phyloP scores from a whole-genome alignment of 2,888 invertebrate species.

The Lepidochrysops patricia region DNA sequence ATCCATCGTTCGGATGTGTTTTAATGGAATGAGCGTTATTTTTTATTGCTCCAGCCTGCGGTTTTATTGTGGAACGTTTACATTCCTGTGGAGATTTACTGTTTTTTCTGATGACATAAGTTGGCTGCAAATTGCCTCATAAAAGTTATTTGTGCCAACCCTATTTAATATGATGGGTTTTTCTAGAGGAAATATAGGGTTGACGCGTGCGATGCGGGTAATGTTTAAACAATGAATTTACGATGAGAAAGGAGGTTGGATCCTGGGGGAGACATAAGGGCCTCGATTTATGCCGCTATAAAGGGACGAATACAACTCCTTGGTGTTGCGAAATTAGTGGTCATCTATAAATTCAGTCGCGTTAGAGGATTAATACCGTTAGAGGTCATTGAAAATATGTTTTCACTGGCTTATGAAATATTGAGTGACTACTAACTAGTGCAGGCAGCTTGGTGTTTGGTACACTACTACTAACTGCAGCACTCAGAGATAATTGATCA shows the following conservation, averaged over 20 bases:
- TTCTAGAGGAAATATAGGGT: not conserved
- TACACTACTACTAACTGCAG: too few relatives aligned
- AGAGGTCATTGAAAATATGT: not conserved
- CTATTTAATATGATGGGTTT: constrained; percentile 18
- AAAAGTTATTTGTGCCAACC: constrained; percentile 59
- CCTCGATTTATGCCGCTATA: not conserved
- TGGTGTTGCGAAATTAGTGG: not conserved
- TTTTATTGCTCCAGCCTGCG: constrained; percentile 46
- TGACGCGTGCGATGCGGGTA: not conserved
- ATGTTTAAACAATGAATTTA: constrained; percentile 2
- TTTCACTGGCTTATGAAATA: not conserved
- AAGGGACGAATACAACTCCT: not conserved
- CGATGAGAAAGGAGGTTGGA: not conserved
- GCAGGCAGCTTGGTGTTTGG: not conserved
- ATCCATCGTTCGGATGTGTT: not conserved
- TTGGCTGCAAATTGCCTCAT: constrained; percentile 57
- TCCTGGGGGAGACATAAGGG: not conserved
- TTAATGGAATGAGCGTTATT: constrained; percentile 19
- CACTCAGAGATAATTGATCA: too few relatives aligned
- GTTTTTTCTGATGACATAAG: constrained; percentile 59
- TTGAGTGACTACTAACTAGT: not conserved
- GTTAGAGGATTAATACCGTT: not conserved
- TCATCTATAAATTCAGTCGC: not conserved
- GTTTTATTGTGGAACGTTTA: constrained; percentile 50
- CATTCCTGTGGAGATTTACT: constrained; percentile 54